phyloP scores from a whole-genome alignment of 2,797 vertebrate genomes.

The Epinephelus coioides region DNA sequence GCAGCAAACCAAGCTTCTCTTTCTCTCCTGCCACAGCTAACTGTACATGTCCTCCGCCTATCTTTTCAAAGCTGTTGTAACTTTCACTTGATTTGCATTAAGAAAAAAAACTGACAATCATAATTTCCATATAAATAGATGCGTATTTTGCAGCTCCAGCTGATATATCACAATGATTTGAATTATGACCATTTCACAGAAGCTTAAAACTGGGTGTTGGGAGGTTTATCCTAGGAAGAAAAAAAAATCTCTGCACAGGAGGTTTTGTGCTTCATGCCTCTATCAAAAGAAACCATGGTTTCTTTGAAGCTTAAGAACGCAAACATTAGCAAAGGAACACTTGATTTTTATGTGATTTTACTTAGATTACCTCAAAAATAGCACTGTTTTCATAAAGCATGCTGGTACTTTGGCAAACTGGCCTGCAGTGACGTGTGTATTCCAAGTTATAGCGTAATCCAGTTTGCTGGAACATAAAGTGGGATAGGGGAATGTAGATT shows the following conservation, averaged over 20 bases:
- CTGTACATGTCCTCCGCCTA: not conserved
- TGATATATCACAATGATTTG: not conserved
- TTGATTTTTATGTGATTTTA: slow-evolving; percentile 21
- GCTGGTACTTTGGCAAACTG: slow-evolving; percentile 4
- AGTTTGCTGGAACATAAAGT: slow-evolving; percentile 32
- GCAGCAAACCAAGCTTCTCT: not conserved
- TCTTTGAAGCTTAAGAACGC: not conserved
- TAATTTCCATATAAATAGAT: slow-evolving; percentile 2
- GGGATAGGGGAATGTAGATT: not conserved
- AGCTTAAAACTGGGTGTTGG: not conserved
- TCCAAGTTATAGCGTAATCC: slow-evolving; percentile 29
- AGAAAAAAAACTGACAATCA: not conserved
- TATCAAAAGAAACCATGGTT: not conserved
- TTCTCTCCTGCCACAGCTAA: slow-evolving; percentile 3
- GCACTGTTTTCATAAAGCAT: slow-evolving; percentile 5
- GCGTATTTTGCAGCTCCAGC: slow-evolving; percentile 1
- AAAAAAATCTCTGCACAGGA: not conserved
- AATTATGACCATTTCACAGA: slow-evolving; percentile 1
- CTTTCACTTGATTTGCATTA: slow-evolving; percentile 17
- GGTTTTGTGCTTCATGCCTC: not conserved
- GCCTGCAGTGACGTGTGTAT: slow-evolving; percentile 1
- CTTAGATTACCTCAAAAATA: slow-evolving; percentile 10
- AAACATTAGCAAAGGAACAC: not conserved
- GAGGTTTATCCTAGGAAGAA: not conserved
- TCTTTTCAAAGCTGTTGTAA: not conserved